phyloP scores from a whole-genome alignment of 2,113 vertebrate genomes.

The Erythrocercus mccallii region DNA sequence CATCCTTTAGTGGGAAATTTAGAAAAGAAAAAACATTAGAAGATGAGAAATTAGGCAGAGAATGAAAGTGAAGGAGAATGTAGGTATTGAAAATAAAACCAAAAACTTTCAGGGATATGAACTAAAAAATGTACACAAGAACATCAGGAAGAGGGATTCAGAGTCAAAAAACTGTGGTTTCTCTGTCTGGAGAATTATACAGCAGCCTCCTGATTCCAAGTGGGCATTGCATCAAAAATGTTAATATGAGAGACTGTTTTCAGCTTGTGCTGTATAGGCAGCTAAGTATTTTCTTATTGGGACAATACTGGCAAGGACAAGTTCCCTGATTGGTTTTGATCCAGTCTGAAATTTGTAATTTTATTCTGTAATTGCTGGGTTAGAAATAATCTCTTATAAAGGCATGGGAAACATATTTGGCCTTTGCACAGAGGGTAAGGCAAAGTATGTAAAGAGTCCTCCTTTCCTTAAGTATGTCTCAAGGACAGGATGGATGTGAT shows the following conservation, averaged over 20 bases:
- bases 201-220: not conserved
- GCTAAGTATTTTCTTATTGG: constrained; percentile 10
- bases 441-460: rapidly evolving
- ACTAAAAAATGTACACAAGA: not conserved
- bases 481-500: not conserved
- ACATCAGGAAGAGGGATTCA: constrained; percentile 6
- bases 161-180: not conserved
- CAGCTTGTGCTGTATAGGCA: not conserved
- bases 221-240: constrained; percentile 34
- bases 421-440: not conserved
- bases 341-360: not conserved
- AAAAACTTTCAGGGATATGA: not conserved
- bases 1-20: not conserved
- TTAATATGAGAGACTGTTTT: not conserved
- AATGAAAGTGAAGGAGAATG: not conserved
- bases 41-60: not conserved
- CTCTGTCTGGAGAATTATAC: not conserved
- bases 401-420: not conserved
- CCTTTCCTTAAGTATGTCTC: not conserved
- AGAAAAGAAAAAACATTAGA: not conserved
- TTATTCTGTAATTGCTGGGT: not conserved
- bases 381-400: not conserved
- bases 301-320: not conserved
- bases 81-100: not conserved
- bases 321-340: not conserved